Evolutionary conservation across 2,797 vertebrate species (phyloP).

Genomic region (Thamnophis elegans): DNA sequence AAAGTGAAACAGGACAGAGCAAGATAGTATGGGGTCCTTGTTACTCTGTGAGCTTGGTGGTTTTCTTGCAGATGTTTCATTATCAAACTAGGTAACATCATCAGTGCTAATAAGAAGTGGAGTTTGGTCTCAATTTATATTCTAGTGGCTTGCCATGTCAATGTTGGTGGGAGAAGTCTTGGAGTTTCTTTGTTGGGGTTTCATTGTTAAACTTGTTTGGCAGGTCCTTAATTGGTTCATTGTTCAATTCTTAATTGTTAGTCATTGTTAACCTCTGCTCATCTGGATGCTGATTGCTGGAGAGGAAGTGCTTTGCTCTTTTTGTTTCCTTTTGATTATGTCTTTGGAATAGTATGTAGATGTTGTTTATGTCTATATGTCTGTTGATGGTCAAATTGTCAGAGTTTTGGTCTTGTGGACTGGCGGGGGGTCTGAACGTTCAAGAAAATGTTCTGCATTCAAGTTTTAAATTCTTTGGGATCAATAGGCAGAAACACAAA

Average conservation of each 20-base stretch:
- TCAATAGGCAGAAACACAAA: not conserved
- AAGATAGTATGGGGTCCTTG: not conserved
- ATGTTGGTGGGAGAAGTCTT: not conserved
- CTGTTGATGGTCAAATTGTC: not conserved
- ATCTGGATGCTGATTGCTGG: not conserved
- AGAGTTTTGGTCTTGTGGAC: not conserved
- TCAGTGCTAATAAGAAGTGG: not conserved
- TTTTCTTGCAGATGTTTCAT: not conserved
- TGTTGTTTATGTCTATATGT: not conserved
- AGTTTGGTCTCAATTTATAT: not conserved
- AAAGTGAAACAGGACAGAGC: not conserved
- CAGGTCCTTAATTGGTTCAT: not conserved
- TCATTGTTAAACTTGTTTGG: not conserved
- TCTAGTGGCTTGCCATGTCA: not conserved
- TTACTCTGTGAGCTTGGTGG: not conserved
- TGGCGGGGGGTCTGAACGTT: not conserved
- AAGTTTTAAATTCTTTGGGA: not conserved
- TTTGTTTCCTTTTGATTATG: not conserved
- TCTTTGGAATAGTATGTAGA: not conserved
- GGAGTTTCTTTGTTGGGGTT: not conserved
- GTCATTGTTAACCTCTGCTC: not conserved
- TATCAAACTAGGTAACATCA: not conserved
- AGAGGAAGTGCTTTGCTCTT: not conserved
- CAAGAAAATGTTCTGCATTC: not conserved
- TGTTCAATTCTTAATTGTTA: not conserved